Evolutionary conservation across 2,113 vertebrate genomes (phyloP), one percentile per base, ranked within the genome.

Genomic region (Enhydra lutris): DNA sequence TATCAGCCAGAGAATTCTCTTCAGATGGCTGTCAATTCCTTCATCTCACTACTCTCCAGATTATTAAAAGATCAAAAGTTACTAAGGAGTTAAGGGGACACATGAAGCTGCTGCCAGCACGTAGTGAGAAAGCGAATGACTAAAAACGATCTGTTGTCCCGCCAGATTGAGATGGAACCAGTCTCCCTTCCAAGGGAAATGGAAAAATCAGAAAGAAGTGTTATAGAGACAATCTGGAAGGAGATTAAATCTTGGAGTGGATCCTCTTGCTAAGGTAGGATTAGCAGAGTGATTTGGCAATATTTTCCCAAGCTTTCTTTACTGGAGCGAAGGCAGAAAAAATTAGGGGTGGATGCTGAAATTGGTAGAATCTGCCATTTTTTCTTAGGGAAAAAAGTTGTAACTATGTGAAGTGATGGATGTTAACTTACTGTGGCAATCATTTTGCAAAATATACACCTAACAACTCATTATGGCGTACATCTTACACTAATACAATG

Each of bases 341-440:
- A 89, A 39, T 31, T 15, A 55, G 20, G n/a, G 10, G 7, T 3
- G 26, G 18, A 47, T 34, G 9, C 47, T 69, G 14, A 71, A 79
- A 96, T n/a, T 67, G 85, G 36, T 29, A 92, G 73, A 97, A 91
- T 96, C 79, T 96, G 34, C 67, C 61, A 74, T 57, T 23, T 91
- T 57, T 23, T 91, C 69, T 85, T 71, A 93, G 76, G 3, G 55
- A 65, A 79, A 63, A 83, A 67, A 47, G n/a, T 59, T 76, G 29
- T 36, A 47, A n/a, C 39, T 26, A 42, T 14, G 31, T 47, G 36
- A 63, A 14, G n/a, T 5, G 6, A 15, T n/a, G 39, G 42, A 6
- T 36, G 20, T 29, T 59, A 42, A 61, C 15, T 83, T 83, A 26
- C 3, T 34, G 13, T 69, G 26, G 20, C 18, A 15, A 69, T 29